phyloP scores from a whole-genome alignment of 2,797 vertebrate species.

The Fistularia commersonii region DNA sequence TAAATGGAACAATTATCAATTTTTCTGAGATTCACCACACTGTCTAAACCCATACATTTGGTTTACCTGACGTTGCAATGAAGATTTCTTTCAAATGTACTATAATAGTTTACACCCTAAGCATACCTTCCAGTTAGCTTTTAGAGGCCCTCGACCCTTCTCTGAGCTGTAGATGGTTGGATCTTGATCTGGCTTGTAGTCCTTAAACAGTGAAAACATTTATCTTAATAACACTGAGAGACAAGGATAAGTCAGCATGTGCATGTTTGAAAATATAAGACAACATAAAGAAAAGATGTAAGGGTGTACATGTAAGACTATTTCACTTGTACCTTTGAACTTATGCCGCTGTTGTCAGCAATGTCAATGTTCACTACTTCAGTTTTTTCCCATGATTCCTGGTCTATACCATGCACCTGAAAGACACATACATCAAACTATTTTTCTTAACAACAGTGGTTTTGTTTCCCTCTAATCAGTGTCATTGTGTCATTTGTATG shows the following conservation, averaged over 20 bases:
- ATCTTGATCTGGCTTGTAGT: constrained; percentile 92
- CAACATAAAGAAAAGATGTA: neutral
- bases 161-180: constrained; percentile 86
- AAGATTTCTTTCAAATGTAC: neutral
- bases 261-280: neutral
- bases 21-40: too few relatives aligned
- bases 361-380: constrained; percentile 89
- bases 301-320: neutral
- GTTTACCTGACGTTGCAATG: too few relatives aligned
- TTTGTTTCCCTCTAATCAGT: neutral
- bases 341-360: constrained; percentile 79
- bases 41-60: too few relatives aligned
- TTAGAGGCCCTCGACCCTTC: constrained; percentile 88
- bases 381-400: constrained; percentile 78
- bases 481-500: neutral
- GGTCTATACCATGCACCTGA: constrained; percentile 88
- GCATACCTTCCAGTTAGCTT: constrained; percentile 87
- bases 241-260: neutral
- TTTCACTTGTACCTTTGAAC: constrained; percentile 75
- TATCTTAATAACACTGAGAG: too few relatives aligned
- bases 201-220: constrained; percentile 50
- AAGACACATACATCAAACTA: neutral
- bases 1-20: too few relatives aligned
- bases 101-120: neutral
- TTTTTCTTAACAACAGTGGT: neutral